phyloP scores from a whole-genome alignment of 2,797 vertebrate species.

The Eutrigla gurnardus region DNA sequence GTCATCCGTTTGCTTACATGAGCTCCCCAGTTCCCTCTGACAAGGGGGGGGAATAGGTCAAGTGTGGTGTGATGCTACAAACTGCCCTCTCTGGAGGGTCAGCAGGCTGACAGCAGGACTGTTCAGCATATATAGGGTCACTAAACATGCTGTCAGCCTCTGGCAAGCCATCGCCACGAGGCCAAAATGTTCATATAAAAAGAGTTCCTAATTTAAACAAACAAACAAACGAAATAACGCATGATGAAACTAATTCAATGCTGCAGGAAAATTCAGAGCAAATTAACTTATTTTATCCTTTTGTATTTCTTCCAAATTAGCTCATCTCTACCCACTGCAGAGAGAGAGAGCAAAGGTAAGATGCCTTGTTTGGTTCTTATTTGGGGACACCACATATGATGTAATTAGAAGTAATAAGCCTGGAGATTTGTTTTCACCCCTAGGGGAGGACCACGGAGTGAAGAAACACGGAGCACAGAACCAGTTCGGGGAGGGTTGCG shows the following conservation, averaged over 20 bases:
- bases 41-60: slow-evolving; percentile 38
- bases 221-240: not conserved
- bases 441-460: slow-evolving; percentile 79
- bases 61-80: slow-evolving; percentile 45
- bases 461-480: slow-evolving; percentile 79
- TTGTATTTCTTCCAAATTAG: slow-evolving; percentile 78
- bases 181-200: slow-evolving; percentile 17
- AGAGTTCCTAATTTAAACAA: slow-evolving; percentile 7
- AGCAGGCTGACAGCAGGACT: slow-evolving; percentile 30
- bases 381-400: slow-evolving; percentile 49
- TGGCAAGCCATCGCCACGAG: slow-evolving; percentile 10
- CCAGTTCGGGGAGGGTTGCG: slow-evolving; percentile 77
- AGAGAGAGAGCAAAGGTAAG: slow-evolving; percentile 86
- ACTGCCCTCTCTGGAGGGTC: slow-evolving; percentile 37
- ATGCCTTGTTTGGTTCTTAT: slow-evolving; percentile 53
- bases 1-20: slow-evolving; percentile 57
- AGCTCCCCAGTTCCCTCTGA: slow-evolving; percentile 45
- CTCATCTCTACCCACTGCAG: slow-evolving; percentile 82
- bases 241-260: slow-evolving; percentile 18
- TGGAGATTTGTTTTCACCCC: slow-evolving; percentile 46
- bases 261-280: not conserved
- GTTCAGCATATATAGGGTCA: slow-evolving; percentile 32
- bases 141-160: slow-evolving; percentile 23
- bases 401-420: slow-evolving; percentile 63
- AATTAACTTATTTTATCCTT: slow-evolving; percentile 39